These are phyloP conservation scores for Myathropa florea DNA, from an alignment of 2,888 invertebrate genomes.

Conservation along the genomic window DNA sequence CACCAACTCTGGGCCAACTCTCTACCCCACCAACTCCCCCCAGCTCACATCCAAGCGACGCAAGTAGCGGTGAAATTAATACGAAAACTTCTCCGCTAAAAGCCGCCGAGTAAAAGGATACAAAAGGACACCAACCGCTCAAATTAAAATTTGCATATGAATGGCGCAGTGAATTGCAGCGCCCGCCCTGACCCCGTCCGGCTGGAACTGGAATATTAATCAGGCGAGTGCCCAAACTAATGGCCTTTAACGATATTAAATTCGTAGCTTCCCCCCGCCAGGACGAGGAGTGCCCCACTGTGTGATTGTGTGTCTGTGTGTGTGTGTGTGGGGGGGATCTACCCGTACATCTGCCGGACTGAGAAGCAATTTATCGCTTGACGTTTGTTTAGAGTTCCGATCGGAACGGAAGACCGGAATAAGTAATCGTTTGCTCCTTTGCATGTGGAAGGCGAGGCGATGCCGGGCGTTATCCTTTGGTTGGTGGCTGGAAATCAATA, in stretches of 20 bases:
- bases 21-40: too few species aligned
- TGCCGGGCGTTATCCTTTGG: constrained; percentile 3
- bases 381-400: constrained; percentile 37
- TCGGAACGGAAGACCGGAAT: constrained; percentile 38
- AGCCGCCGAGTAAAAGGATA: constrained; percentile 20
- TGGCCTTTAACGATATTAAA: constrained; percentile 64
- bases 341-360: constrained; percentile 19
- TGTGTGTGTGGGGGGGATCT: background rate
- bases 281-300: background rate
- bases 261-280: constrained; percentile 17
- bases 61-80: constrained; percentile 49
- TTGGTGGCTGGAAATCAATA: constrained; percentile 20
- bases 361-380: constrained; percentile 51
- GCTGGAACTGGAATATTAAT: constrained; percentile 49
- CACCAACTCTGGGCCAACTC: constrained; percentile 39
- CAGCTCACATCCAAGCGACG: constrained; percentile 44
- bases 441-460: too few species aligned
- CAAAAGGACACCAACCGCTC: background rate
- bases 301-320: background rate
- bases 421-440: constrained; percentile 48
- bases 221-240: constrained; percentile 65
- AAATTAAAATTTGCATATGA: constrained; percentile 63
- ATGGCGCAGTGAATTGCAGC: constrained; percentile 37
- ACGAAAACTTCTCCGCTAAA: constrained; percentile 41
- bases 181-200: background rate